Base-by-base conservation (phyloP, 2,797 vertebrate species). In the Rhynchonycteris naso region DNA sequence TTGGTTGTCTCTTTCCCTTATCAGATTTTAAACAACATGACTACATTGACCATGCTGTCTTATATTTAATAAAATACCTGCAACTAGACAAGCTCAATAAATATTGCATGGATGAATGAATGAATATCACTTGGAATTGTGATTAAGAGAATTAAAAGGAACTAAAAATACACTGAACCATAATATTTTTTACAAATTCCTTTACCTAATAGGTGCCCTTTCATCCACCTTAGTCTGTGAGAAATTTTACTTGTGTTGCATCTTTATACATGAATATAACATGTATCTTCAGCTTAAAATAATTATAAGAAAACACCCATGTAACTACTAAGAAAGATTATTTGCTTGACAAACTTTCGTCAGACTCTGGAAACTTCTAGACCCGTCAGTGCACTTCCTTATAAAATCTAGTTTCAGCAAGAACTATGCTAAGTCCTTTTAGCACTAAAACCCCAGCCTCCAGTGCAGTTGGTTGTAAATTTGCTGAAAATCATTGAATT, bases 71-170 rank as follows among this genome's bases (percentile, higher is more conserved):
- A 52, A 54, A 38, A 30, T 58, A 16, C 54, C 65, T 56, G 1
- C 13, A 69, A 30, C 56, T 78, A 75, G 61, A 93, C 91, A 92
- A 10, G 12, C 15, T 56, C n/a, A 81, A 58, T 65, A 76, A 72
- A 35, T 93, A 38, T 21, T 82, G 10, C 65, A 61, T 54, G 24
- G 19, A 61, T 81, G 7, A 89, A 24, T 56, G 66, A 78, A 74
- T 72, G 43, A 82, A 87, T 89, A 59, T 83, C 56, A 69, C 65
- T 68, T 93, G 56, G 26, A 95, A 92, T 79, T 66, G 75, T 33
- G 84, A 54, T 52, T 83, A 43, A 66, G 94, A 52, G 65, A 66
- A 86, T 47, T 81, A 50, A 72, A 78, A 88, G 47, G 19, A 84
- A 33, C 35, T 58, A 68, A 52, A 80, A 91, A 68, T 35, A 33